Conservation (phyloP, 1,140 invertebrate species). For the Zophobas atratus region DNA sequence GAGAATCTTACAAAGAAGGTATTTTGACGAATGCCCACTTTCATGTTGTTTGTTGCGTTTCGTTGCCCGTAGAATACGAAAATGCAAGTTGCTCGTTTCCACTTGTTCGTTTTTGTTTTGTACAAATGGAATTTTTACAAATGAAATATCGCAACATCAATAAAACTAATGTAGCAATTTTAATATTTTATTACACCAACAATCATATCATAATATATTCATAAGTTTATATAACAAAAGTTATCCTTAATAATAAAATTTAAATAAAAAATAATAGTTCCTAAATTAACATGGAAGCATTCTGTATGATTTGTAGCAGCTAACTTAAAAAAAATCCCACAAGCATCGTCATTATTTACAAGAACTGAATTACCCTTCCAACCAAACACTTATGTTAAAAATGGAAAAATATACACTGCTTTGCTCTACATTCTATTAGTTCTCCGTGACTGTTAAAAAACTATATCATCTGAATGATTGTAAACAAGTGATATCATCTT, state of each 20-base stretch:
- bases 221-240: conserved; percentile 67
- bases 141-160: background rate
- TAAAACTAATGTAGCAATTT: conserved; percentile 50
- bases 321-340: conserved; percentile 61
- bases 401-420: conserved; percentile 54
- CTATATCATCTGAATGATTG: conserved; percentile 36
- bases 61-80: too few relatives aligned
- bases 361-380: conserved; percentile 57
- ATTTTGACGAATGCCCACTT: too few relatives aligned
- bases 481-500: conserved; percentile 33
- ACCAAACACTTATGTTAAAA: conserved; percentile 53
- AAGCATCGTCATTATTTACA: conserved; percentile 61
- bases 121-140: too few relatives aligned
- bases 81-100: too few relatives aligned
- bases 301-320: conserved; percentile 60
- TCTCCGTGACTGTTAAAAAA: conserved; percentile 18
- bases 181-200: conserved; percentile 69
- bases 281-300: conserved; percentile 65
- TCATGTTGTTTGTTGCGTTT: too few relatives aligned
- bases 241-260: conserved; percentile 66
- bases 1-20: too few relatives aligned
- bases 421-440: conserved; percentile 39
- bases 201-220: conserved; percentile 68
- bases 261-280: conserved; percentile 65
- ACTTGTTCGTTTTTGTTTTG: too few relatives aligned